Percentiles rank a stretch among this genome's conserved stretches.
phyloP scores from a whole-genome alignment of 2,113 vertebrate genomes.

The Antechinus flavipes region DNA sequence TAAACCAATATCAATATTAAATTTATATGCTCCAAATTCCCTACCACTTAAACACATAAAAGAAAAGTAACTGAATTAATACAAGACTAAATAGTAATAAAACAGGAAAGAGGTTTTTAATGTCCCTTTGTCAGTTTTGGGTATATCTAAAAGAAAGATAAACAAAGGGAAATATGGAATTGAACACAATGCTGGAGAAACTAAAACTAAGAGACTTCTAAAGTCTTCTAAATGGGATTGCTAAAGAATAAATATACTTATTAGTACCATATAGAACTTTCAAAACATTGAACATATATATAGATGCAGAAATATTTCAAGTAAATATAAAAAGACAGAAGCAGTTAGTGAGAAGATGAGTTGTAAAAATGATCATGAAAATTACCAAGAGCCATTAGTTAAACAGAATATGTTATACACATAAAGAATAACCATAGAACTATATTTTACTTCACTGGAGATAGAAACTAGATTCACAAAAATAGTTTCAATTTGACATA shows the following conservation, averaged over 20 bases:
- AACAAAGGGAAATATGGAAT: neutral
- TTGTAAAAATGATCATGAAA: neutral
- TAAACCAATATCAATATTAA: neutral
- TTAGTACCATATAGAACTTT: neutral
- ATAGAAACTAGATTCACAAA: too few species aligned
- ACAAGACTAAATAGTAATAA: neutral
- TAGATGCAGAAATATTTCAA: neutral
- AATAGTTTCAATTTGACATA: too few species aligned
- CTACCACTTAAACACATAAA: neutral
- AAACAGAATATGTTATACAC: slow-evolving; percentile 1
- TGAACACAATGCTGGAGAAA: neutral
- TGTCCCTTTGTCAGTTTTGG: neutral
- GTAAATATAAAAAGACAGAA: neutral
- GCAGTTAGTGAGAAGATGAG: neutral
- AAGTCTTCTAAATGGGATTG: neutral
- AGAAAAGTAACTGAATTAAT: neutral
- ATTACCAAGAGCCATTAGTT: slow-evolving; percentile 9
- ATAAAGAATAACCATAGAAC: neutral
- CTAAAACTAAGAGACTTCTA: neutral
- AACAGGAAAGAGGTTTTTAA: neutral
- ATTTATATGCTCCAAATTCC: neutral
- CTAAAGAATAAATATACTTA: neutral
- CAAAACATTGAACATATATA: neutral
- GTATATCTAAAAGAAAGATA: neutral
- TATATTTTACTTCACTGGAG: too few species aligned